phyloP scores from a whole-genome alignment of 2,113 vertebrate species.

The Carollia perspicillata region DNA sequence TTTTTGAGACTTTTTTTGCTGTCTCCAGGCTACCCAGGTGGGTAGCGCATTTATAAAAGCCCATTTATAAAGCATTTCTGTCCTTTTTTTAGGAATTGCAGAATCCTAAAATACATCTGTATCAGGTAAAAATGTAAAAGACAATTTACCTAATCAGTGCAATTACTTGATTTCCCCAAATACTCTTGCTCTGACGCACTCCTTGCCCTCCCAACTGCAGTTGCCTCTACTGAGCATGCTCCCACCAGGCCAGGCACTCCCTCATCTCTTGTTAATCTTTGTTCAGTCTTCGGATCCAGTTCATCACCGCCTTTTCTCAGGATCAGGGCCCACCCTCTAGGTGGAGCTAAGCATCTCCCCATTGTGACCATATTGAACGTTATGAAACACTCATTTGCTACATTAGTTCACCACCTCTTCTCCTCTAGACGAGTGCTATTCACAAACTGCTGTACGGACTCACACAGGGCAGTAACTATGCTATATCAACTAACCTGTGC shows the following conservation, averaged over 20 bases:
- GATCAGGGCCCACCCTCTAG: background rate
- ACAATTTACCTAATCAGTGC: background rate
- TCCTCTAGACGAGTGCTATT: background rate
- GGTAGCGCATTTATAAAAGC: background rate
- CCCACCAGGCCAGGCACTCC: fast-evolving
- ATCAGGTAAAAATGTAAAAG: constrained; percentile 1
- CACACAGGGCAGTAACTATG: background rate
- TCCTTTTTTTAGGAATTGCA: constrained; percentile 3
- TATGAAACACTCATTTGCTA: background rate
- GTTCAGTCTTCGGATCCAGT: background rate
- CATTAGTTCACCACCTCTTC: too few relatives aligned
- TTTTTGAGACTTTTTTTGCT: background rate
- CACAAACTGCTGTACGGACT: background rate
- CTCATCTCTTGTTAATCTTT: background rate
- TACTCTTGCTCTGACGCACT: background rate
- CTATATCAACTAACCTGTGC: background rate
- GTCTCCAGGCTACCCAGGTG: background rate
- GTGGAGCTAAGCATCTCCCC: background rate
- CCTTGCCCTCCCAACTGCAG: background rate
- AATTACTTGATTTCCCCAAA: background rate
- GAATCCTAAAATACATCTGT: background rate
- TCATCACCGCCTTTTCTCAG: background rate
- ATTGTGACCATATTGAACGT: background rate
- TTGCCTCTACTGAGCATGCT: background rate
- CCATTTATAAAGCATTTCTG: background rate